These are phyloP conservation scores for Odontamblyopus rebecca DNA, from an alignment of 2,797 vertebrate genomes.

Conservation along the genomic window DNA sequence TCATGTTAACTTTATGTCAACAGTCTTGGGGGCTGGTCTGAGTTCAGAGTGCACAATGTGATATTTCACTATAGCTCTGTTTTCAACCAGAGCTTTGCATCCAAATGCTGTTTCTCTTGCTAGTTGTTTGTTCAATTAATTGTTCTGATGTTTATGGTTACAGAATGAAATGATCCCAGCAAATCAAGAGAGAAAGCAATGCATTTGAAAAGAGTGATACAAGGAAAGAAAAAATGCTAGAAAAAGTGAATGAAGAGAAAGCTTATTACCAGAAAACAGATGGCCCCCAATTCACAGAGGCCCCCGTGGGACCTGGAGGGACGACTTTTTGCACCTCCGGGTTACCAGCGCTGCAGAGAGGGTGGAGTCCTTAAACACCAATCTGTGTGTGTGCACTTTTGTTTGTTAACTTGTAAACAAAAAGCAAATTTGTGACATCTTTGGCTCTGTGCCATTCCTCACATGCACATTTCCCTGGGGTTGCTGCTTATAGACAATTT, in stretches of 20 bases:
- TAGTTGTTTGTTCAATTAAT: conserved; percentile 36
- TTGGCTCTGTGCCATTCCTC: conserved; percentile 52
- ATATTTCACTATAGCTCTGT: conserved; percentile 61
- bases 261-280: conserved; percentile 83
- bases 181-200: conserved; percentile 16
- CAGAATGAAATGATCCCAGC: conserved; percentile 19
- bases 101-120: conserved; percentile 37
- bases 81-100: conserved; percentile 25
- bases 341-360: conserved; percentile 58
- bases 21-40: conserved; percentile 59
- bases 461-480: conserved; percentile 51
- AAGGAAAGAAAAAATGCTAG: conserved; percentile 23
- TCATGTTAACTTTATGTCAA: conserved; percentile 69
- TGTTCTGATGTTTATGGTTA: conserved; percentile 6
- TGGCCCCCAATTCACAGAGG: conserved; percentile 77
- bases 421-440: conserved; percentile 63
- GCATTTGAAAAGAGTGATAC: not conserved
- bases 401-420: conserved; percentile 69
- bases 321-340: conserved; percentile 70
- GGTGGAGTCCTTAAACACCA: conserved; percentile 64
- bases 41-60: conserved; percentile 68
- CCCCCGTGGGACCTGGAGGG: conserved; percentile 69
- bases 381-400: conserved; percentile 63
- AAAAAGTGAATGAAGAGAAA: conserved; percentile 67
- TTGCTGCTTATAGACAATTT: conserved; percentile 40